phyloP scores from a whole-genome alignment of 2,888 invertebrate species.

The Vandiemenella viatica region DNA sequence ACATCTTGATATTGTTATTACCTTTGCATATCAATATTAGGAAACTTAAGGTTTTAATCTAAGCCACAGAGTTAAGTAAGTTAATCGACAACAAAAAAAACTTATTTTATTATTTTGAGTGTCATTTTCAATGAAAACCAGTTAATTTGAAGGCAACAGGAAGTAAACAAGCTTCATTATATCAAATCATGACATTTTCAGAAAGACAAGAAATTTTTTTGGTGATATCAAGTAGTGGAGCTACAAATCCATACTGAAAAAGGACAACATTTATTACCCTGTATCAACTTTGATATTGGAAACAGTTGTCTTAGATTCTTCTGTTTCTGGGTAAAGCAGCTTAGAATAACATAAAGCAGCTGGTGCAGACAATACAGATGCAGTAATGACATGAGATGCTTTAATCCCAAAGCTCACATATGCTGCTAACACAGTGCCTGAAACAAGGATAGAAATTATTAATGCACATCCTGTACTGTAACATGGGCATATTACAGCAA shows the following conservation, averaged over 20 bases:
- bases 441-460: too few relatives aligned
- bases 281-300: slow-evolving; percentile 42
- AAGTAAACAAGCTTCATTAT: neutral
- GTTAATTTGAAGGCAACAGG: neutral
- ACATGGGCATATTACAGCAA: too few relatives aligned
- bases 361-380: slow-evolving; percentile 93
- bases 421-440: slow-evolving; percentile 77
- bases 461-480: too few relatives aligned
- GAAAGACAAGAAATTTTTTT: neutral
- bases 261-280: too few relatives aligned
- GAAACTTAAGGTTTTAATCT: too few relatives aligned
- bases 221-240: too few relatives aligned
- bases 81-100: too few relatives aligned
- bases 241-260: too few relatives aligned
- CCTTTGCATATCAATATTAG: too few relatives aligned
- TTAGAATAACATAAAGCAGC: slow-evolving; percentile 83
- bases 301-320: slow-evolving; percentile 56
- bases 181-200: neutral
- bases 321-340: slow-evolving; percentile 82
- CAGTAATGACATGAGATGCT: slow-evolving; percentile 76
- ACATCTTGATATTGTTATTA: too few relatives aligned
- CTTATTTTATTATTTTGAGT: too few relatives aligned
- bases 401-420: slow-evolving; percentile 83
- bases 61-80: too few relatives aligned
- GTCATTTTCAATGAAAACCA: neutral